Conservation (phyloP, 2,113 vertebrate genomes). For the Brachirus orientalis region DNA sequence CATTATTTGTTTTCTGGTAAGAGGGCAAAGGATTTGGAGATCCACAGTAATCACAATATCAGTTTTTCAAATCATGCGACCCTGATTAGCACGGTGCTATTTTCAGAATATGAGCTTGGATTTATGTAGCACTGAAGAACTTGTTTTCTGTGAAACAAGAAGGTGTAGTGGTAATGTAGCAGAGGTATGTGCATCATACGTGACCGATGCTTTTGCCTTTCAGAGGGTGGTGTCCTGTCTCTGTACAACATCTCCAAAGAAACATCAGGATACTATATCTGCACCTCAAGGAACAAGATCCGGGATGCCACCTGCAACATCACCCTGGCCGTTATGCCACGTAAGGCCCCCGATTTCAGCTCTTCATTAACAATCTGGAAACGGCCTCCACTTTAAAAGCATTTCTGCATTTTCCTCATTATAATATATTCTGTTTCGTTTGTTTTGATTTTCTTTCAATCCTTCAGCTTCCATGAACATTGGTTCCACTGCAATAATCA, state of each 20-base stretch:
- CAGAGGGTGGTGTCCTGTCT: conserved; percentile 72
- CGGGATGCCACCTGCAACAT: conserved; percentile 81
- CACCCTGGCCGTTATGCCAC: conserved; percentile 81
- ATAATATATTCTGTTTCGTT: not conserved
- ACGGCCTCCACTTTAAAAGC: not conserved
- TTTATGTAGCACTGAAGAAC: no score
- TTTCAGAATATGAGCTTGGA: no score
- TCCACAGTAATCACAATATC: no score
- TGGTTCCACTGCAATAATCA: conserved; percentile 64
- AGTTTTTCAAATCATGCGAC: no score
- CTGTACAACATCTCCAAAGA: conserved; percentile 87
- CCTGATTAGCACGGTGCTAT: no score
- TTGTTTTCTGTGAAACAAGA: no score
- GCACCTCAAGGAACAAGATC: conserved; percentile 84
- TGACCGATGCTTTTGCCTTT: no score
- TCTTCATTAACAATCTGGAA: not conserved
- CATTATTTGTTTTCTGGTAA: no score
- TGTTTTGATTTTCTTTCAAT: not conserved
- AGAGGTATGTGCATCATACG: no score
- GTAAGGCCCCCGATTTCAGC: conserved; percentile 70
- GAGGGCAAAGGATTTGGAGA: no score
- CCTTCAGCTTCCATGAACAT: conserved; percentile 71
- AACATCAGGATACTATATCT: conserved; percentile 86
- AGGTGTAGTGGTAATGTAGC: no score
- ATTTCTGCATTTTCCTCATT: not conserved